Conservation (phyloP, 2,113 vertebrate genomes). For the Macaca mulatta region DNA sequence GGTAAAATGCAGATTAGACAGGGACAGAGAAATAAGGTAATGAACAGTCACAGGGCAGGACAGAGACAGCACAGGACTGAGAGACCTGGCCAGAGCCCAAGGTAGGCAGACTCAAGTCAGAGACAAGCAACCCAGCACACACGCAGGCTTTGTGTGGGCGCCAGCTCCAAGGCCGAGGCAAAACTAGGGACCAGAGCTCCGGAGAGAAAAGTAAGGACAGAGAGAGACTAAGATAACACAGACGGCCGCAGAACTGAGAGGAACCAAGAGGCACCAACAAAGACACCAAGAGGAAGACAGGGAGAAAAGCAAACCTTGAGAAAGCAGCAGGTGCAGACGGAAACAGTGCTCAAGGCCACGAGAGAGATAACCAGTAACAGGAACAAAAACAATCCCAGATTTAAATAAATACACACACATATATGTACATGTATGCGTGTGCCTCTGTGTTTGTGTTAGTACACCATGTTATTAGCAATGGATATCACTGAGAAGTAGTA, state of each 20-base stretch:
- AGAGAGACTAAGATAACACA: background rate
- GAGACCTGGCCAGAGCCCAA: background rate
- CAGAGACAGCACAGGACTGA: background rate
- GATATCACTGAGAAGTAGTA: background rate
- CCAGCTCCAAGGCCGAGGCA: background rate
- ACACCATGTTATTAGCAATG: background rate
- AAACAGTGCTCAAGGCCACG: background rate
- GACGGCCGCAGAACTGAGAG: background rate
- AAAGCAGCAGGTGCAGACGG: background rate
- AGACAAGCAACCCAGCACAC: background rate
- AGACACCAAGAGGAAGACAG: background rate
- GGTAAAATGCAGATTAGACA: background rate
- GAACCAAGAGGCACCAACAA: conserved; percentile 1
- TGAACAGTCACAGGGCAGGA: background rate
- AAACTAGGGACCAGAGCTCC: background rate
- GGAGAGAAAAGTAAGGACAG: background rate
- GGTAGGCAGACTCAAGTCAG: background rate
- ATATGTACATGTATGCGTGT: rapidly evolving
- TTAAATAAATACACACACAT: background rate
- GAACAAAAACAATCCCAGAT: background rate
- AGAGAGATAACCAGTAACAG: background rate
- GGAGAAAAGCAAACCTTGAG: background rate
- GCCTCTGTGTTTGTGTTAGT: background rate
- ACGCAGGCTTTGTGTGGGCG: background rate
- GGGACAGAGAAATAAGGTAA: background rate